phyloP scores from a whole-genome alignment of 2,113 vertebrate genomes.

The Progne subis region DNA sequence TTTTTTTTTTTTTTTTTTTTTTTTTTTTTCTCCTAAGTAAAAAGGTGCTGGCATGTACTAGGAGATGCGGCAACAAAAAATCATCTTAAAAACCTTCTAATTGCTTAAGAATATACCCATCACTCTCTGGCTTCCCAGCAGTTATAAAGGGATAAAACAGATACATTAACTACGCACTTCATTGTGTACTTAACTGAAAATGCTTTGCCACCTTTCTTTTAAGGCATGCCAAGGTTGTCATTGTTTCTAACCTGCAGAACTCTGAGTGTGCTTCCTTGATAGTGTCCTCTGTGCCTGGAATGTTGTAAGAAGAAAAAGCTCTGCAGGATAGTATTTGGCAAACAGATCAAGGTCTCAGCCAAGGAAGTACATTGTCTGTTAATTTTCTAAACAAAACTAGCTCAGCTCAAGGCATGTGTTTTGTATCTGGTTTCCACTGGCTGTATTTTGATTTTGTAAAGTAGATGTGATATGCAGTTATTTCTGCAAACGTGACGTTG shows the following conservation, averaged over 20 bases:
- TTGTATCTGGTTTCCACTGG: conserved; percentile 12
- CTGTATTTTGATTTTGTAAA: conserved; percentile 16
- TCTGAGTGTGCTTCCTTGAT: neutral
- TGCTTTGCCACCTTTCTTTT: neutral
- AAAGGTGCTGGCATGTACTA: neutral
- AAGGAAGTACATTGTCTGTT: conserved; percentile 28
- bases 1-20: too few relatives aligned
- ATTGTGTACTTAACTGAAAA: neutral
- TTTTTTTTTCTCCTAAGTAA: neutral
- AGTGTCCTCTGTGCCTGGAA: neutral
- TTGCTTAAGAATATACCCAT: neutral
- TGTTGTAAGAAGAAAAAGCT: conserved; percentile 34
- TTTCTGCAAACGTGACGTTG: neutral
- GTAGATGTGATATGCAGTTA: conserved; percentile 8
- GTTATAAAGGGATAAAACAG: neutral
- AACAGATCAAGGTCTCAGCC: conserved; percentile 7
- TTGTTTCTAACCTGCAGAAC: neutral
- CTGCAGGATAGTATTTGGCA: conserved; percentile 19
- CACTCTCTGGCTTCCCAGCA: neutral
- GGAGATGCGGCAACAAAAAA: neutral
- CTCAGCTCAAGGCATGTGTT: neutral
- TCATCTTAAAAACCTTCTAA: neutral
- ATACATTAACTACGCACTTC: neutral
- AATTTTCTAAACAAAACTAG: conserved; percentile 45
- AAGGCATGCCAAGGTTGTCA: neutral